phyloP scores from a whole-genome alignment of 2,888 invertebrate genomes.

The Lamellibrachia columna region DNA sequence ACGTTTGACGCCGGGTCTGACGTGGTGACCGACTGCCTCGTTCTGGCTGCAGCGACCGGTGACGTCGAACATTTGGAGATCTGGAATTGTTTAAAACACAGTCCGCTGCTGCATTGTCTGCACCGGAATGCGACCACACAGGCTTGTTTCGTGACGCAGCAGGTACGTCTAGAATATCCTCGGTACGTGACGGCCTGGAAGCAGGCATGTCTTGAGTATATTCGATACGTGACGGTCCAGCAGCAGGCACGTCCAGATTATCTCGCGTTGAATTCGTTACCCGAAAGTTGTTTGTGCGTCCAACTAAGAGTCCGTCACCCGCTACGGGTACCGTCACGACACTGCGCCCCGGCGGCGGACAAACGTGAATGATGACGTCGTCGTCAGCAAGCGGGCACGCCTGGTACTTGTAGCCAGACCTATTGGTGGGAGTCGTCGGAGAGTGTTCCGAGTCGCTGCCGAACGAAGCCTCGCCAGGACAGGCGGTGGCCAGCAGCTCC shows the following conservation, averaged over 20 bases:
- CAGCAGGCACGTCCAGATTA: background rate
- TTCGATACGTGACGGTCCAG: background rate
- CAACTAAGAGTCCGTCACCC: background rate
- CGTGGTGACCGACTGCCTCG: conserved; percentile 17
- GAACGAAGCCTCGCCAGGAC: conserved; percentile 32
- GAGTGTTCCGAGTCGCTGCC: conserved; percentile 24
- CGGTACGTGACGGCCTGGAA: background rate
- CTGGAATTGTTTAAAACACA: conserved; percentile 1
- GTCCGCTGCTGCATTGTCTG: background rate
- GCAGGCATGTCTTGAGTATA: background rate
- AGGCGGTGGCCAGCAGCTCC: conserved; percentile 30
- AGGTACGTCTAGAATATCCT: background rate
- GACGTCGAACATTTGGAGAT: background rate
- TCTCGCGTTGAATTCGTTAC: background rate
- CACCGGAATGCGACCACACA: background rate
- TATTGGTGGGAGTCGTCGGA: background rate
- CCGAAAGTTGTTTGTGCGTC: background rate
- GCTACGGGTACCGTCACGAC: background rate
- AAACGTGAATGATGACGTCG: conserved; percentile 8
- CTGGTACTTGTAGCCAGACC: background rate
- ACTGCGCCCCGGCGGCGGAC: conserved; percentile 19
- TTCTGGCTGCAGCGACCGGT: background rate
- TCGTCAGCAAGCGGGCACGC: background rate
- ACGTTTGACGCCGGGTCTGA: background rate
- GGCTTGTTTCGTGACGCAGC: background rate